Evolutionary conservation across 2,113 vertebrate genomes (phyloP).

Genomic region (Garra rufa): DNA sequence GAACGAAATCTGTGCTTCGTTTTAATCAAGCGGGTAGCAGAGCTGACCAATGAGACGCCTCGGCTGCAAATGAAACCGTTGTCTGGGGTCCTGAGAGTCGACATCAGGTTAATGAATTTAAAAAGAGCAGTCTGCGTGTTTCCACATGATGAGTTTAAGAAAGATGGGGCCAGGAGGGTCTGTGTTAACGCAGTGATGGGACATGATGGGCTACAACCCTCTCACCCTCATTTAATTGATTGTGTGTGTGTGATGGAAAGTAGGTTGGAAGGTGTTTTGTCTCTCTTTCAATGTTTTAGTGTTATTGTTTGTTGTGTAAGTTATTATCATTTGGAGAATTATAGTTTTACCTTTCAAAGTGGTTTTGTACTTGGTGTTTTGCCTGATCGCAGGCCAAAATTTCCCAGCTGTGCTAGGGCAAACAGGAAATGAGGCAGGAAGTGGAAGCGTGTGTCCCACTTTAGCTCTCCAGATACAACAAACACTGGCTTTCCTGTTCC

Average conservation of each 20-base stretch:
- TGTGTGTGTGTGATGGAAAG: not conserved
- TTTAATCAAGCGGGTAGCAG: slow-evolving; percentile 52
- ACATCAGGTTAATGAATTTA: slow-evolving; percentile 59
- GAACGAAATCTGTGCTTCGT: slow-evolving; percentile 25
- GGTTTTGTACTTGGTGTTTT: slow-evolving; percentile 4
- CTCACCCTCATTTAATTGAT: slow-evolving; percentile 35
- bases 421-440: slow-evolving; percentile 60
- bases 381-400: slow-evolving; percentile 7
- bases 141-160: slow-evolving; percentile 58
- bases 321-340: not conserved
- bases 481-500: slow-evolving; percentile 60
- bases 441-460: slow-evolving; percentile 42
- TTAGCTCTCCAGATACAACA: slow-evolving; percentile 50
- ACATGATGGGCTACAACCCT: slow-evolving; percentile 44
- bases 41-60: slow-evolving; percentile 50
- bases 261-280: not conserved
- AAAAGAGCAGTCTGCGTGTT: slow-evolving; percentile 54
- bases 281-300: not conserved
- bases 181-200: slow-evolving; percentile 41
- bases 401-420: slow-evolving; percentile 26
- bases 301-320: not conserved
- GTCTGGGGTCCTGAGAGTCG: slow-evolving; percentile 42
- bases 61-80: slow-evolving; percentile 50
- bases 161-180: slow-evolving; percentile 31
- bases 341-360: not conserved